phyloP scores from a whole-genome alignment of 2,113 vertebrate species.

The Perca schrenkii region DNA sequence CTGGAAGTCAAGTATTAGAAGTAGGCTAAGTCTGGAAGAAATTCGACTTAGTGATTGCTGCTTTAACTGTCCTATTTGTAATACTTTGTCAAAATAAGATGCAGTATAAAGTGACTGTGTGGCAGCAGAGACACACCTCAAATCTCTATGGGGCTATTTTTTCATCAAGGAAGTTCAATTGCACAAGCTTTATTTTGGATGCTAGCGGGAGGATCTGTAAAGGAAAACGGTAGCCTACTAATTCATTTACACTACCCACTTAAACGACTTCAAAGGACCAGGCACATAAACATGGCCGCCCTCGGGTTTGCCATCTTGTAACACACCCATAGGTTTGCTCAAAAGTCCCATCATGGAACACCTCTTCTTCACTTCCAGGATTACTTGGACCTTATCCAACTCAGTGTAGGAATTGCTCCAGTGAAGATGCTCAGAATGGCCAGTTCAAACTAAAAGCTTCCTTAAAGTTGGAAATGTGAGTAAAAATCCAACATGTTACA shows the following conservation, averaged over 20 bases:
- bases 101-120: not conserved
- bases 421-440: slow-evolving; percentile 9
- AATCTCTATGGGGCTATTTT: not conserved
- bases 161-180: not conserved
- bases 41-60: not conserved
- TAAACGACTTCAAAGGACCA: slow-evolving; percentile 34
- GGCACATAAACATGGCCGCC: slow-evolving; percentile 37
- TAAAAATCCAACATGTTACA: not conserved
- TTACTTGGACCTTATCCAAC: slow-evolving; percentile 8
- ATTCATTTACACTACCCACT: slow-evolving; percentile 67
- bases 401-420: not conserved
- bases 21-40: not conserved
- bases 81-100: not conserved
- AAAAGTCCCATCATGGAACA: slow-evolving; percentile 2
- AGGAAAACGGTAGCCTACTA: slow-evolving; percentile 41
- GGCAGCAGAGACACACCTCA: not conserved
- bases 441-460: not conserved
- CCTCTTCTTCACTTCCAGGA: slow-evolving; percentile 13
- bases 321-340: slow-evolving; percentile 24
- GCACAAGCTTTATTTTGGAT: slow-evolving; percentile 9
- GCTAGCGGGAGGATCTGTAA: slow-evolving; percentile 23
- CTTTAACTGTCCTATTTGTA: not conserved
- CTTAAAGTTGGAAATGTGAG: not conserved
- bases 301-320: slow-evolving; percentile 37
- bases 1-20: not conserved